Conservation (phyloP, 53 echinoderm and acorn worm genomes). For the Holothuria scabra region DNA sequence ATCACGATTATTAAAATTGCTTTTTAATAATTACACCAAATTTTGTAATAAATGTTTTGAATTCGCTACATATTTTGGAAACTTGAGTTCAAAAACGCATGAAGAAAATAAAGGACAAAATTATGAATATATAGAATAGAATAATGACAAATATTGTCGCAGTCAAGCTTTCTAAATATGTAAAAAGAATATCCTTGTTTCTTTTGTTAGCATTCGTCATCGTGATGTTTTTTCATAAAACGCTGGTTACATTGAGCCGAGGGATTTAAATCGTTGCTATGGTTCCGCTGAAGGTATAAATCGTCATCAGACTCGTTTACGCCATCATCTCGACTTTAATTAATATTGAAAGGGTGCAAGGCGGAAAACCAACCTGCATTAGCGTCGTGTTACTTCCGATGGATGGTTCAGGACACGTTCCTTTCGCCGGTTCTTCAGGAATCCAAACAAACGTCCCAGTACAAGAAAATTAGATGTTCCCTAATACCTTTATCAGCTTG, state of each 20-base stretch:
- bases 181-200: too few relatives aligned
- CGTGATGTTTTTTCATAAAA: too few relatives aligned
- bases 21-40: too few relatives aligned
- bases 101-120: too few relatives aligned
- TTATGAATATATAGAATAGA: too few relatives aligned
- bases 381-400: constrained; percentile 41
- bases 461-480: constrained; percentile 43
- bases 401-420: constrained; percentile 26
- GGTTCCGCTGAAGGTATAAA: not conserved
- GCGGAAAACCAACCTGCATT: constrained; percentile 43
- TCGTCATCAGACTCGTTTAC: not conserved
- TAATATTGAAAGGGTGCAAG: constrained; percentile 41
- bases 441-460: constrained; percentile 27
- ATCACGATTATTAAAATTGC: too few relatives aligned
- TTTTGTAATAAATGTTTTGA: too few relatives aligned
- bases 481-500: constrained; percentile 29
- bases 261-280: constrained; percentile 5
- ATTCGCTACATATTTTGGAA: too few relatives aligned
- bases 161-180: too few relatives aligned
- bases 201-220: too few relatives aligned
- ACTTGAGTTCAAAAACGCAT: too few relatives aligned
- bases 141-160: too few relatives aligned
- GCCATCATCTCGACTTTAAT: constrained; percentile 25
- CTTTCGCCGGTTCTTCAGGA: not conserved
- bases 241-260: not conserved